Conservation (phyloP, 1,140 invertebrate species). For the Phenacoccus solenopsis region DNA sequence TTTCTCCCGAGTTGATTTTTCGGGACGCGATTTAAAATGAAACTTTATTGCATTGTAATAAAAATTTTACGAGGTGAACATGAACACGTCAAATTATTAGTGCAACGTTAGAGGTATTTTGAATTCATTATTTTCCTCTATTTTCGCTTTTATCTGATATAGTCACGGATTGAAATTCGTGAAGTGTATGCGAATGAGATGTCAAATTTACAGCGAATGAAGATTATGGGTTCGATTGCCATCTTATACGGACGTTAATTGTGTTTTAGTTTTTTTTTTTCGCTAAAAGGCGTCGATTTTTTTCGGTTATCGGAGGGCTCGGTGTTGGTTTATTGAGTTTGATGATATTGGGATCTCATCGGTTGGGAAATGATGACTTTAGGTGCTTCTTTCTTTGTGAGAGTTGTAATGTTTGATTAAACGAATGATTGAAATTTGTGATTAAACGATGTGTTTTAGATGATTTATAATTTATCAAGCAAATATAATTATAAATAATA, state of each 20-base stretch:
- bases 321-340: no score
- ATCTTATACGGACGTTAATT: not conserved
- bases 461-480: no score
- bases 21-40: not conserved
- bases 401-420: no score
- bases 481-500: no score
- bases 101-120: not conserved
- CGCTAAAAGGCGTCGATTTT: not conserved
- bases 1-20: not conserved
- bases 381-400: no score
- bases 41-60: constrained; percentile 3
- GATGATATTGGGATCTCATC: no score
- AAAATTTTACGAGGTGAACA: not conserved
- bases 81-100: not conserved
- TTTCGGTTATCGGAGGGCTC: not conserved
- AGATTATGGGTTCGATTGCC: not conserved
- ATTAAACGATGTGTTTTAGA: no score
- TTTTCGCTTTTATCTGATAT: not conserved
- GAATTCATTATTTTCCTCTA: not conserved
- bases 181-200: not conserved
- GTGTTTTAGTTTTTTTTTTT: not conserved
- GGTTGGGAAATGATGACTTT: not conserved
- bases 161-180: not conserved
- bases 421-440: no score
- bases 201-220: not conserved